Base-by-base conservation (phyloP, 1,140 invertebrate genomes). In the Phenacoccus solenopsis region DNA sequence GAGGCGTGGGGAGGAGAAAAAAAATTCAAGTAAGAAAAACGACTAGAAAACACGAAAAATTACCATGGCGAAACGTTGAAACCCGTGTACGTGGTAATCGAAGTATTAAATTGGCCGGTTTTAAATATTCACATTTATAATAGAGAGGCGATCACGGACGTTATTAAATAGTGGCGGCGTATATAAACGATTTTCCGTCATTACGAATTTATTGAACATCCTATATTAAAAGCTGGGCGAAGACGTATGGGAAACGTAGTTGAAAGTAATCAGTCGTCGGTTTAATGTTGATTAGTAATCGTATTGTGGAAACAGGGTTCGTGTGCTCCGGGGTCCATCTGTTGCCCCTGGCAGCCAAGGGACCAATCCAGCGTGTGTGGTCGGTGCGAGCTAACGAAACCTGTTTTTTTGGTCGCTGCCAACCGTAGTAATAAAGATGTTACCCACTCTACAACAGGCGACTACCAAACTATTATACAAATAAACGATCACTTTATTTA, bases 381-480 rank as follows among this genome's bases (percentile, higher is more conserved):
- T 64, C 59, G 59, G 9, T 64, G 22, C 25, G 21, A 64, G 59
- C 25, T 64, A 64, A 64, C 21, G 21, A 64, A 64, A 64, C 59
- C 59, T 64, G 59, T 64, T 64, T 64, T 24, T 64, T 64, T 64
- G 21, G 59, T 64, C 59, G 59, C 59, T 64, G 59, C 59, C 59
- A 64, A 64, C 59, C 59, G 59, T 64, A 64, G 59, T 64, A 64
- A 64, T 64, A 64, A 64, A 64, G 59, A 64, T 64, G 59, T 64
- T 64, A 64, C 59, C 59, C 25, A 20, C 59, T 64, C 25, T 25
- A 24, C 22, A 64, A 64, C 59, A 64, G 20, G 59, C 59, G 25
- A 64, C 59, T 64, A 64, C 59, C 59, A 64, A 64, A 64, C 59
- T 64, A 64, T 64, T 64, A 64, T 64, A 64, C 59, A 64, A 64